Conservation (phyloP, 2,888 invertebrate species). For the Temnothorax ravouxi region DNA sequence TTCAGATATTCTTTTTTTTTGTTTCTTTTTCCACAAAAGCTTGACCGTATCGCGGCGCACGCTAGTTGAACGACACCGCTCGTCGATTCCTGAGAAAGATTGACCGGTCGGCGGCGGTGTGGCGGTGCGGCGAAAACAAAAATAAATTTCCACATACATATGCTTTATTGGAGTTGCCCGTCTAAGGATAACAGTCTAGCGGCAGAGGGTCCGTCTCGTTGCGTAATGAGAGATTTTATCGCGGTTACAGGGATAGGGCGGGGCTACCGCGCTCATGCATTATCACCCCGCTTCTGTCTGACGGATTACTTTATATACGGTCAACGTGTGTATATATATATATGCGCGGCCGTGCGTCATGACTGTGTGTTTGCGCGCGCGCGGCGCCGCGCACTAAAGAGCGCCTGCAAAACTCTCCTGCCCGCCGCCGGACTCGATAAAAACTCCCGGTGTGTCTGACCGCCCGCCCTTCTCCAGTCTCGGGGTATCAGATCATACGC, state of each 20-base stretch:
- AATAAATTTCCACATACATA: constrained; percentile 78
- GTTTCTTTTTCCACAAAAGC: not conserved
- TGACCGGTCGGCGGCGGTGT: constrained; percentile 22
- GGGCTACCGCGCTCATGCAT: constrained; percentile 83
- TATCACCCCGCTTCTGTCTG: constrained; percentile 82
- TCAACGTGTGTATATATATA: constrained; percentile 63
- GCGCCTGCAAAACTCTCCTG: constrained; percentile 75
- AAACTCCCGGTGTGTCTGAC: constrained; percentile 71
- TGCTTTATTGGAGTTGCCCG: constrained; percentile 79
- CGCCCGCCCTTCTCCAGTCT: constrained; percentile 22
- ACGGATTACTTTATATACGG: constrained; percentile 81
- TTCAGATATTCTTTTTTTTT: not conserved
- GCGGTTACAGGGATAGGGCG: constrained; percentile 84
- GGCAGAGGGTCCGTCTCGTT: constrained; percentile 82
- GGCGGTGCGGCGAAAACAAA: constrained; percentile 66
- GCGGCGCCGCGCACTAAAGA: constrained; percentile 73
- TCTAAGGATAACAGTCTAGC: constrained; percentile 77
- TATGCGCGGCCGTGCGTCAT: constrained; percentile 34
- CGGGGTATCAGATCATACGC: constrained; percentile 67
- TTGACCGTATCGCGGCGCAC: constrained; percentile 23
- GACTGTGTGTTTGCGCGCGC: constrained; percentile 58
- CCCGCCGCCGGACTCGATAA: constrained; percentile 68
- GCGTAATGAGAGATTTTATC: constrained; percentile 85
- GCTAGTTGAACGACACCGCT: constrained; percentile 46
- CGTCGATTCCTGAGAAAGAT: constrained; percentile 64